These are phyloP conservation scores for Lordiphosa collinella DNA, from an alignment of 1,140 invertebrate genomes.

Conservation along the genomic window DNA sequence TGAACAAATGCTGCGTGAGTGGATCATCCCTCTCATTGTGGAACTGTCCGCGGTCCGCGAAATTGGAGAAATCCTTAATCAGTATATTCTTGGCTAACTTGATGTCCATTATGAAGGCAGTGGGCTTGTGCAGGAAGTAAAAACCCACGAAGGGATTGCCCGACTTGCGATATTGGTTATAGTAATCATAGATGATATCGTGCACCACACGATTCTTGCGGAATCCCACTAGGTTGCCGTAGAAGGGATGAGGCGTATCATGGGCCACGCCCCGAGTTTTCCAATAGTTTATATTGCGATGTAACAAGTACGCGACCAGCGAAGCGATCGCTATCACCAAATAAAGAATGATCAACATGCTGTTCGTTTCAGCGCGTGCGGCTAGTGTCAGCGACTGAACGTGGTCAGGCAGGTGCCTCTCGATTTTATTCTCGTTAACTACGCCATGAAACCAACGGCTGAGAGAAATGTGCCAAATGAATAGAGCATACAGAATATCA, in stretches of 20 bases:
- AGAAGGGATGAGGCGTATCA: slow-evolving; percentile 62
- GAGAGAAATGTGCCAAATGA: neutral
- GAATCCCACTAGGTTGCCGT: slow-evolving; percentile 72
- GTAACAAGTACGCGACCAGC: slow-evolving; percentile 30
- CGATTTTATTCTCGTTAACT: slow-evolving; percentile 9
- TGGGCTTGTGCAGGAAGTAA: slow-evolving; percentile 79
- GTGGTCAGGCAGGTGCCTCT: neutral
- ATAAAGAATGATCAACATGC: slow-evolving; percentile 46
- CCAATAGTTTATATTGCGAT: slow-evolving; percentile 76
- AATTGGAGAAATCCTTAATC: slow-evolving; percentile 82
- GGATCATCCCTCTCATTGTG: slow-evolving; percentile 80
- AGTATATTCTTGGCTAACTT: slow-evolving; percentile 83
- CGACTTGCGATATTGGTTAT: slow-evolving; percentile 53
- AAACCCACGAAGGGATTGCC: slow-evolving; percentile 68
- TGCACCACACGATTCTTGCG: slow-evolving; percentile 22
- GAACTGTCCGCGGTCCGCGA: slow-evolving; percentile 80
- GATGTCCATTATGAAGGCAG: slow-evolving; percentile 80
- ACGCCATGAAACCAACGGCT: neutral
- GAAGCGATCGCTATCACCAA: slow-evolving; percentile 35
- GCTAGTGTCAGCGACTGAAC: neutral
- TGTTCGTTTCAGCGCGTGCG: neutral
- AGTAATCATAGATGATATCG: slow-evolving; percentile 30
- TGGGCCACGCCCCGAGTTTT: slow-evolving; percentile 77
- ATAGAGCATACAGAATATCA: slow-evolving; percentile 4
- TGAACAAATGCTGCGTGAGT: slow-evolving; percentile 80